Conservation (phyloP, 2,888 invertebrate genomes). For the Acleris cristana region DNA sequence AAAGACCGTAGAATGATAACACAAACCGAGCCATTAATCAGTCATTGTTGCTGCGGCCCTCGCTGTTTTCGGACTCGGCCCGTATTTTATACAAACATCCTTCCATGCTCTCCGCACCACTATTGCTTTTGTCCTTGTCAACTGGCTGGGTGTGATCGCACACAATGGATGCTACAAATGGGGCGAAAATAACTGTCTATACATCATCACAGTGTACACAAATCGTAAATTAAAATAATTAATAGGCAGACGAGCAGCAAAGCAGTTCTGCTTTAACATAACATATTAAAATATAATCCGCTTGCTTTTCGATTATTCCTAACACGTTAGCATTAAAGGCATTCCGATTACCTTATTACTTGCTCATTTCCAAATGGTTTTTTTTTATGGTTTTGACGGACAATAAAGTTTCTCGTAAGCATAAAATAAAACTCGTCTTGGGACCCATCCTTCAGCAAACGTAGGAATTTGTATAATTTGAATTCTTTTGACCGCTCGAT, state of each 20-base stretch:
- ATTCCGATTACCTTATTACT: neutral
- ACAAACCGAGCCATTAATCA: constrained; percentile 80
- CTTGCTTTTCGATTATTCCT: constrained; percentile 1
- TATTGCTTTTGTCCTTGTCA: constrained; percentile 68
- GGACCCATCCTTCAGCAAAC: constrained; percentile 69
- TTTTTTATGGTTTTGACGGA: constrained; percentile 25
- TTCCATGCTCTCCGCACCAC: constrained; percentile 46
- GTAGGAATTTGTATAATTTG: constrained; percentile 61
- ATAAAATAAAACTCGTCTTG: constrained; percentile 50
- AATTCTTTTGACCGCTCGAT: constrained; percentile 55
- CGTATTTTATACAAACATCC: constrained; percentile 63
- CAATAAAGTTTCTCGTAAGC: constrained; percentile 42
- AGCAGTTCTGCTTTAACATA: constrained; percentile 14
- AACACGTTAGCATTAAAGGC: neutral
- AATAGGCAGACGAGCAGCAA: constrained; percentile 30
- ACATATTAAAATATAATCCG: constrained; percentile 20
- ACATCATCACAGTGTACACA: constrained; percentile 72
- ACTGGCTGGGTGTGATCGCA: constrained; percentile 77
- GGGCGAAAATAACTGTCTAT: constrained; percentile 72
- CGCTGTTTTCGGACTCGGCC: constrained; percentile 77
- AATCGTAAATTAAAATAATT: constrained; percentile 65
- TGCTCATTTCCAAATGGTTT: neutral
- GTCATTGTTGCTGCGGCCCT: constrained; percentile 71
- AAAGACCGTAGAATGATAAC: constrained; percentile 77
- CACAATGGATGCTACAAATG: constrained; percentile 73